These are phyloP conservation scores for Trichonephila clavipes DNA, from an alignment of 1,140 invertebrate species.

Conservation along the genomic window DNA sequence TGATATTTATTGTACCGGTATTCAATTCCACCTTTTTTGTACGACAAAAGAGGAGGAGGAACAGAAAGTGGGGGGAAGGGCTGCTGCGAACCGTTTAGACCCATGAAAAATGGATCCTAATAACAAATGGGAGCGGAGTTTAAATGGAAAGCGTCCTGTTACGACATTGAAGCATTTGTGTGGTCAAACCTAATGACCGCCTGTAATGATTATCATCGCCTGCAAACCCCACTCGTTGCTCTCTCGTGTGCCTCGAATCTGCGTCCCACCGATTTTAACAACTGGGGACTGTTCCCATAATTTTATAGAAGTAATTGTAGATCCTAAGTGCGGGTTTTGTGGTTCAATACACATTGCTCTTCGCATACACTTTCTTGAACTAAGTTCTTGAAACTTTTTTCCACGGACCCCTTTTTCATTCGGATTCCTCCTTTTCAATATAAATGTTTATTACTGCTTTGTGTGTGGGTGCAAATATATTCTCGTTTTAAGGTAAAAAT, in stretches of 20 bases:
- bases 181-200: constrained; percentile 70
- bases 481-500: no score
- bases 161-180: constrained; percentile 73
- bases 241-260: constrained; percentile 43
- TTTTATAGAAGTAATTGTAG: no score
- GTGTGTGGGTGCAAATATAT: no score
- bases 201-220: constrained; percentile 71
- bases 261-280: constrained; percentile 26
- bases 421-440: no score
- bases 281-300: neutral
- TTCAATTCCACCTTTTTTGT: constrained; percentile 25
- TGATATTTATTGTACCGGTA: constrained; percentile 11
- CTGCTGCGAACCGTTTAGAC: constrained; percentile 54
- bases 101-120: constrained; percentile 71
- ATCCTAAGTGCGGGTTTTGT: no score
- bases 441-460: no score
- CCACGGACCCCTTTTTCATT: no score
- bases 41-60: neutral
- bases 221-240: constrained; percentile 51
- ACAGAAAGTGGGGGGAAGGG: neutral
- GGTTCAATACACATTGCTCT: no score
- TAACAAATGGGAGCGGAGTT: constrained; percentile 73
- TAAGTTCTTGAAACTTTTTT: no score
- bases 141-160: constrained; percentile 67
- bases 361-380: no score